Percentiles rank a stretch among this genome's conserved stretches.
Conservation (phyloP, 2,888 invertebrate genomes). For the Pandemis corylana region DNA sequence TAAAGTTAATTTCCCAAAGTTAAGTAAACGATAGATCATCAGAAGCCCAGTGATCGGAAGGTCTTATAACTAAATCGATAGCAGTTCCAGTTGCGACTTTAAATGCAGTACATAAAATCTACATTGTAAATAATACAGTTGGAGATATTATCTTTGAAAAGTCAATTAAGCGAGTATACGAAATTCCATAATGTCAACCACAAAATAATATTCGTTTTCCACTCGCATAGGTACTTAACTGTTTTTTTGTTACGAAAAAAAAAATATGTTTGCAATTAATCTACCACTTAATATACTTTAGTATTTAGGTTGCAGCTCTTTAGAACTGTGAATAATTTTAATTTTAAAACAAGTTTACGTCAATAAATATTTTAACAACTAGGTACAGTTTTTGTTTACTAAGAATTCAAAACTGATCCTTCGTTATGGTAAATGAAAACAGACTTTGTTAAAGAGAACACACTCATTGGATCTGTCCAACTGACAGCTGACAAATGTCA, state of each 20-base stretch:
- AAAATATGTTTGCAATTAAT: neutral
- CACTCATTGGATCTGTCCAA: no score
- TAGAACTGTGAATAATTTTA: neutral
- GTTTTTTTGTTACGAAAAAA: neutral
- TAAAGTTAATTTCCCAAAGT: conserved; percentile 24
- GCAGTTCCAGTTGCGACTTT: neutral
- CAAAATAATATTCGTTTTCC: conserved; percentile 18
- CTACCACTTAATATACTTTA: neutral
- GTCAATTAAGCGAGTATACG: conserved; percentile 7
- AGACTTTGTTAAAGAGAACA: no score
- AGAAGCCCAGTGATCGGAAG: neutral
- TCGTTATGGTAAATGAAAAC: no score
- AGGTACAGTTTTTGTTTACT: neutral
- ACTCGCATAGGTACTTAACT: conserved; percentile 8
- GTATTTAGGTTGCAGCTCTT: neutral
- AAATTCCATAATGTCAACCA: conserved; percentile 19
- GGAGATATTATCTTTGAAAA: neutral
- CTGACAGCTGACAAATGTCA: no score
- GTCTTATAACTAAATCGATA: neutral
- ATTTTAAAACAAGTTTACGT: neutral
- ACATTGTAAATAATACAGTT: neutral
- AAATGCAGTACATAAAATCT: neutral
- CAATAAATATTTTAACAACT: neutral
- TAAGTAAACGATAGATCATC: conserved; percentile 29
- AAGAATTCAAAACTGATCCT: no score